Conservation (phyloP, 2,888 invertebrate species). For the Chloroclystis v-ata region DNA sequence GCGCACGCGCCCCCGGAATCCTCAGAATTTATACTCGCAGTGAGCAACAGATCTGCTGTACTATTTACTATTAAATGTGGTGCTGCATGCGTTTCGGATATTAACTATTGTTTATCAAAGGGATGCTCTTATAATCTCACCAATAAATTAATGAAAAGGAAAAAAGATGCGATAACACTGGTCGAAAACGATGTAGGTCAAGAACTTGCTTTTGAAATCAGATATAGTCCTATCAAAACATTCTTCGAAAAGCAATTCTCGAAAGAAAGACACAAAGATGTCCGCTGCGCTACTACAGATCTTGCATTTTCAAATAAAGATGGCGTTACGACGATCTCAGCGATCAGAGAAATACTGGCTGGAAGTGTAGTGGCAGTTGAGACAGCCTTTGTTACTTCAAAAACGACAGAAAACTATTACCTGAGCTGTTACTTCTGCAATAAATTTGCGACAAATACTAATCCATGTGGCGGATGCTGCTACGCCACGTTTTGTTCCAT, state of each 20-base stretch:
- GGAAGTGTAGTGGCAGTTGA: slow-evolving; percentile 19
- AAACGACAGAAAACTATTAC: not conserved
- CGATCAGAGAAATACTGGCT: slow-evolving; percentile 8
- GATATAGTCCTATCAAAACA: not conserved
- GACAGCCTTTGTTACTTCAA: slow-evolving; percentile 6
- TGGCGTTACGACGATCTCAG: slow-evolving; percentile 4
- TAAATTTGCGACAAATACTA: not conserved
- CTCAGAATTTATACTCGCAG: slow-evolving; percentile 5
- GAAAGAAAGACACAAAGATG: slow-evolving; percentile 2
- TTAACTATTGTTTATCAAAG: not conserved
- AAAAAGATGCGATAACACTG: not conserved
- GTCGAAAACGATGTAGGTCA: too few species aligned
- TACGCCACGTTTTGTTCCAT: slow-evolving; percentile 13
- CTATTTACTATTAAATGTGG: slow-evolving; percentile 5
- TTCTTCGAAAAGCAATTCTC: not conserved
- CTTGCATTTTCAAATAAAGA: slow-evolving; percentile 3
- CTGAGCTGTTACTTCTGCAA: slow-evolving; percentile 17
- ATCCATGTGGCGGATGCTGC: not conserved
- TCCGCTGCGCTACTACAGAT: slow-evolving; percentile 12
- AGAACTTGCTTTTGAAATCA: not conserved
- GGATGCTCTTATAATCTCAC: slow-evolving; percentile 1
- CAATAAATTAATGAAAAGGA: slow-evolving; percentile 3
- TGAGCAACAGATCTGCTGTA: slow-evolving; percentile 12
- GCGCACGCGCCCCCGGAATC: slow-evolving; percentile 7
- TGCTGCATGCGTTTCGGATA: slow-evolving; percentile 5